A percentile compares a stretch with the other conserved stretches of the same genome.
phyloP scores from a whole-genome alignment of 2,797 vertebrate species.

The Amphiprion clarkii region DNA sequence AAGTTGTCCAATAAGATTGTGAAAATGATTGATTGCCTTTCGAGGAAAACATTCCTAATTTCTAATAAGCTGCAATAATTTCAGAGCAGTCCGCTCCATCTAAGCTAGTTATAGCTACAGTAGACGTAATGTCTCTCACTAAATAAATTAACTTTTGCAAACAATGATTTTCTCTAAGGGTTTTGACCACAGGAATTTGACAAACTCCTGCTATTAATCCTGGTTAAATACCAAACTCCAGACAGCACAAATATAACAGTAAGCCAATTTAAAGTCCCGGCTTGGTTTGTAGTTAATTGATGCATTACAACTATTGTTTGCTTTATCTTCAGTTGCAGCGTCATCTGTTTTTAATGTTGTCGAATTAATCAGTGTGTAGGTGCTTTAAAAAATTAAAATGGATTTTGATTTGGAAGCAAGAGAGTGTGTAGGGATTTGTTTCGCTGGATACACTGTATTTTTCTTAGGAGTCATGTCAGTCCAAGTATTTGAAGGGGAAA shows the following conservation, averaged over 20 bases:
- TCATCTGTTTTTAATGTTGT: conserved; percentile 22
- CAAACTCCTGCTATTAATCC: conserved; percentile 66
- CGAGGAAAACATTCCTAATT: conserved; percentile 64
- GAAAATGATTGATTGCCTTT: conserved; percentile 68
- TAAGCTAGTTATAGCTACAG: conserved; percentile 45
- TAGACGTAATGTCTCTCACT: conserved; percentile 54
- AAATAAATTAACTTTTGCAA: conserved; percentile 68
- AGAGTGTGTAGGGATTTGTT: background rate
- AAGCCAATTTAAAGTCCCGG: conserved; percentile 63
- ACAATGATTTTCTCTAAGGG: conserved; percentile 63
- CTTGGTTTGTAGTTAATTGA: conserved; percentile 40
- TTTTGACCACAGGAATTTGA: conserved; percentile 64
- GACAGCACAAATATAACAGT: conserved; percentile 59
- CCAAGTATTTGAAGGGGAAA: conserved; percentile 24
- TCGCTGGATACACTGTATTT: background rate
- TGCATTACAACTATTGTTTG: conserved; percentile 36
- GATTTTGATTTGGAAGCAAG: conserved; percentile 1
- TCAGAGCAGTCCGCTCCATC: conserved; percentile 54
- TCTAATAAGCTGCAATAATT: conserved; percentile 70
- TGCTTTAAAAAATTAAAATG: conserved; percentile 14
- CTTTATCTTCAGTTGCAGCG: conserved; percentile 5
- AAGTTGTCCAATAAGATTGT: conserved; percentile 63
- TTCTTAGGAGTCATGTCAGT: conserved; percentile 7
- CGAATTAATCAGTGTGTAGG: conserved; percentile 1
- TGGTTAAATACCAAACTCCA: conserved; percentile 61